Evolutionary conservation across 2,113 vertebrate species (phyloP).

Genomic region (Shinisaurus crocodilurus): DNA sequence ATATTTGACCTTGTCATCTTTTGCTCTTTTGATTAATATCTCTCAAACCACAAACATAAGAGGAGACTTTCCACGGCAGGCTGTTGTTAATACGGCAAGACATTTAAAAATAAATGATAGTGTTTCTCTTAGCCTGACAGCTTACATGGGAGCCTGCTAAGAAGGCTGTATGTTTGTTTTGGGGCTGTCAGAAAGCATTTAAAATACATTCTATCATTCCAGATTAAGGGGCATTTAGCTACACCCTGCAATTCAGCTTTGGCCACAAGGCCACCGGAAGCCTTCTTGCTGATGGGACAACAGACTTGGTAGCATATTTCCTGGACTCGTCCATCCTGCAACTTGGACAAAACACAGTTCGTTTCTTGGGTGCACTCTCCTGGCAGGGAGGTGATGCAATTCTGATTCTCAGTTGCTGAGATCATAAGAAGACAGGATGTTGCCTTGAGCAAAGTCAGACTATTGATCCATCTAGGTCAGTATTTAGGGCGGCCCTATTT

Average conservation of each 20-base stretch:
- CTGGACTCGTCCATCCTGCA: neutral
- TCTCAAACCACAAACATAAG: neutral
- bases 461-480: neutral
- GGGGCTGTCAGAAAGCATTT: slow-evolving; percentile 27
- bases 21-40: slow-evolving; percentile 16
- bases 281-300: neutral
- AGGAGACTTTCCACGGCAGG: neutral
- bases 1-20: slow-evolving; percentile 27
- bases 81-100: neutral
- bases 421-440: neutral
- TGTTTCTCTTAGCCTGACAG: neutral
- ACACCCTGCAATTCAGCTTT: neutral
- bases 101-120: neutral
- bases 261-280: neutral
- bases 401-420: neutral
- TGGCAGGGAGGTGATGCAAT: neutral
- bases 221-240: neutral
- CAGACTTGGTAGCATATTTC: neutral
- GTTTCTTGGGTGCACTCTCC: neutral
- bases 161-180: neutral
- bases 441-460: neutral
- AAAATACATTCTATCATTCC: neutral
- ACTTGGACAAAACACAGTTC: neutral
- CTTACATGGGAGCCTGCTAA: neutral
- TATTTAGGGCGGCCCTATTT: neutral